Conservation (phyloP, 1,140 invertebrate species). For the Philopotamus ludificatus region DNA sequence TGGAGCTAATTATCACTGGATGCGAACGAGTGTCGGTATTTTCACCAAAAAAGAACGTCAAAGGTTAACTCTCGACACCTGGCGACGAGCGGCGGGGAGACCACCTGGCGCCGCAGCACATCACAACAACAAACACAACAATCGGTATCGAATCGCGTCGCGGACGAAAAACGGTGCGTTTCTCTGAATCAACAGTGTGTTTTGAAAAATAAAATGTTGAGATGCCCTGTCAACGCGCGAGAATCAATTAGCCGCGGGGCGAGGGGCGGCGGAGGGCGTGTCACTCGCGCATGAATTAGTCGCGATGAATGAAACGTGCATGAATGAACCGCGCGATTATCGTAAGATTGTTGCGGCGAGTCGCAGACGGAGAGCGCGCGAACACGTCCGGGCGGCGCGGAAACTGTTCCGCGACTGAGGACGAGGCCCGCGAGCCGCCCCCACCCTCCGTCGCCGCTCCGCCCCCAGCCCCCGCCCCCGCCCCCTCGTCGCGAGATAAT, state of each 20-base stretch:
- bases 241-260: too few relatives aligned
- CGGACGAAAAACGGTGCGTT: too few relatives aligned
- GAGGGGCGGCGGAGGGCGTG: too few relatives aligned
- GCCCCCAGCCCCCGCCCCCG: neutral
- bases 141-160: too few relatives aligned
- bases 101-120: too few relatives aligned
- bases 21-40: neutral
- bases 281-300: too few relatives aligned
- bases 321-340: neutral
- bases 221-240: too few relatives aligned
- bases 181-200: too few relatives aligned
- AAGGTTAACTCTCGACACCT: too few relatives aligned
- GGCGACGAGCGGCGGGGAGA: too few relatives aligned
- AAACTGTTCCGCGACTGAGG: constrained; percentile 32
- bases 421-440: constrained; percentile 19
- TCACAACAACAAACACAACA: too few relatives aligned
- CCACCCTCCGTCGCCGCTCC: constrained; percentile 7
- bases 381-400: constrained; percentile 23
- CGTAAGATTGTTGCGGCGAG: neutral
- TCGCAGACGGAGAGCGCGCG: neutral
- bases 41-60: neutral
- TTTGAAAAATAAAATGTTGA: too few relatives aligned
- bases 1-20: neutral
- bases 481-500: constrained; percentile 30
- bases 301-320: neutral